Base-by-base conservation (phyloP, 2,113 vertebrate species). In the Vanacampus margaritifer region DNA sequence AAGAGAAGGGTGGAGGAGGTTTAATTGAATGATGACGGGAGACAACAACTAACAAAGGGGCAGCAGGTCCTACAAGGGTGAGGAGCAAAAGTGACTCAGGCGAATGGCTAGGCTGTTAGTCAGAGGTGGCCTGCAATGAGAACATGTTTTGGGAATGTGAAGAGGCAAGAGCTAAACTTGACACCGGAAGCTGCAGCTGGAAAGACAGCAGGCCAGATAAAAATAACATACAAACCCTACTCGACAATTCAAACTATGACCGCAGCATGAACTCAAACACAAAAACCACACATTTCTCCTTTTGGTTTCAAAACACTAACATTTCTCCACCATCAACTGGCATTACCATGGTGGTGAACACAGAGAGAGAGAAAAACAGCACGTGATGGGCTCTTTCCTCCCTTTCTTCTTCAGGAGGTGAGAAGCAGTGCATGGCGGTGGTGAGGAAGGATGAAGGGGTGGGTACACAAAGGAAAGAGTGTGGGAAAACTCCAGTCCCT, bases 401-500 rank as follows among this genome's bases (percentile, higher is more conserved):
- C 65, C 68, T 79, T 80, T 84, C 75, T 76, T 75, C 72, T 71
- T 59, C 70, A 70, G 64, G 70, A 64, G 71, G 67, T 71, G 73
- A 75, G 69, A 67, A 73, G 43, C 21, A 45, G 69, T 81, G 79
- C 73, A 78, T 79, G n/a, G n/a, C n/a, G 56, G 70, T 17, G 26
- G 24, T 48, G 68, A 79, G 74, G 76, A 81, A 80, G 79, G 73
- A 78, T 3, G 68, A 73, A 74, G 69, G 75, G 69, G 73, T 23
- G 24, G 64, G 62, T 65, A 69, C 50, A 78, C 63, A 81, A 74
- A 81, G 71, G 21, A 50, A 50, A 69, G 69, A 84, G 86, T 88
- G 89, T 89, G 89, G 88, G 90, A 90, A 90, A 88, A 73, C 58
- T 74, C 17, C 73, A 65, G 72, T 69, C 76, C 79, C 71, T 86